Evolutionary conservation across 1,140 invertebrate genomes (phyloP).

Genomic region (Drosophila parvula): DNA sequence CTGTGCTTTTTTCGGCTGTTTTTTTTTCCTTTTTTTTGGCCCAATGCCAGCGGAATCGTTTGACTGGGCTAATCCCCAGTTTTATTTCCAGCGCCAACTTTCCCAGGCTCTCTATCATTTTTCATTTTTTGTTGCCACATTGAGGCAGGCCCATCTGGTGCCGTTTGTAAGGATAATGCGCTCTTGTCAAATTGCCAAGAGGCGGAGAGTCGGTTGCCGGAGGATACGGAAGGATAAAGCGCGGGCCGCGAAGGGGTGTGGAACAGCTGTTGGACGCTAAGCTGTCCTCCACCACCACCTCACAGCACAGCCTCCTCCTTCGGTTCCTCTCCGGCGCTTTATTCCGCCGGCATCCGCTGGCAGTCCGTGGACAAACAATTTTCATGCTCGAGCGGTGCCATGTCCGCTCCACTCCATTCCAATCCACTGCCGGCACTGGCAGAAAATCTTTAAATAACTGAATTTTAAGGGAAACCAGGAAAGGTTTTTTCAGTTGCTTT

Average conservation of each 20-base stretch:
- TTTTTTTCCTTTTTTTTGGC: conserved; percentile 12
- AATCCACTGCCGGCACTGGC: not conserved
- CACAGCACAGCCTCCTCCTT: conserved; percentile 40
- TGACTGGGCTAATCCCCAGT: conserved; percentile 40
- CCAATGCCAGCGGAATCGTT: conserved; percentile 40
- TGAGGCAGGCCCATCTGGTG: conserved; percentile 47
- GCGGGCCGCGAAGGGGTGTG: not conserved
- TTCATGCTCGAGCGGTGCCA: conserved; percentile 52
- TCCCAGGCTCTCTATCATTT: conserved; percentile 33
- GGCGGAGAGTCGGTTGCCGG: conserved; percentile 4
- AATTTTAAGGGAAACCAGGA: no score
- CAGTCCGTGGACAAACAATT: conserved; percentile 50
- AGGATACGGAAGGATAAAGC: not conserved
- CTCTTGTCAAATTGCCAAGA: conserved; percentile 77
- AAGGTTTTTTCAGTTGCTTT: no score
- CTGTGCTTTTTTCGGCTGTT: not conserved
- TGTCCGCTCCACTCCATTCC: conserved; percentile 6
- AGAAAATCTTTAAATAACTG: not conserved
- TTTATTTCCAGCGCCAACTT: conserved; percentile 15
- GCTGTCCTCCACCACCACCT: conserved; percentile 47
- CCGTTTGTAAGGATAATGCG: conserved; percentile 76
- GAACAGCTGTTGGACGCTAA: conserved; percentile 68
- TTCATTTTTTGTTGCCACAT: conserved; percentile 31
- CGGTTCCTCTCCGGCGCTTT: conserved; percentile 22
- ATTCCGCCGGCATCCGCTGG: conserved; percentile 13